Conservation (phyloP, 2,888 invertebrate genomes). For the Amiota communis region DNA sequence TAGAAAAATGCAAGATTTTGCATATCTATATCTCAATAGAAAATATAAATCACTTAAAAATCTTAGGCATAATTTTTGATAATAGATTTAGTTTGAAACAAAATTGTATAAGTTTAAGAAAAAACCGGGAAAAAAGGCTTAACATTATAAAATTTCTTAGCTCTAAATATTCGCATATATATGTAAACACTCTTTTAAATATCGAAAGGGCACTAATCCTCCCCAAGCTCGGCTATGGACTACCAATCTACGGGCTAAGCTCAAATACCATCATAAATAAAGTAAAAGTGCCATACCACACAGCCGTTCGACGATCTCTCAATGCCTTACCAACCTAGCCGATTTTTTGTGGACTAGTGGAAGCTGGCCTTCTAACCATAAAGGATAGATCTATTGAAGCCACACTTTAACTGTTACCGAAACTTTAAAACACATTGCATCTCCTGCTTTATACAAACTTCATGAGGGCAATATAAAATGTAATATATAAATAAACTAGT, state of each 20-base stretch:
- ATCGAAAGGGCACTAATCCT: conserved; percentile 33
- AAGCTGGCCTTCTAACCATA: conserved; percentile 28
- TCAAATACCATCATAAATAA: conserved; percentile 27
- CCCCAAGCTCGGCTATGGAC: too few relatives aligned
- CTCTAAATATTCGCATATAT: conserved; percentile 29
- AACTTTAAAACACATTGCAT: neutral
- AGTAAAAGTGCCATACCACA: too few relatives aligned
- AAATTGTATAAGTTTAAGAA: conserved; percentile 36
- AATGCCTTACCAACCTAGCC: conserved; percentile 32
- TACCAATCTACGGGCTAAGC: conserved; percentile 36
- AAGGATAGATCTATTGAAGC: too few relatives aligned
- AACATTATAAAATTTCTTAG: conserved; percentile 41
- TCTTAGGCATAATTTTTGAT: conserved; percentile 30
- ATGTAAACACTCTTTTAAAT: too few relatives aligned
- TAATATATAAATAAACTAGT: neutral
- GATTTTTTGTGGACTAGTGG: conserved; percentile 28
- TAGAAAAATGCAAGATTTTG: conserved; percentile 35
- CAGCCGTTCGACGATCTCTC: too few relatives aligned
- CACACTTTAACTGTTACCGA: too few relatives aligned
- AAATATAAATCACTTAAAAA: conserved; percentile 25
- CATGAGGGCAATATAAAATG: neutral
- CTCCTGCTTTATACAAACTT: neutral
- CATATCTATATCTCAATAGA: conserved; percentile 36
- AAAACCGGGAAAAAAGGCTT: conserved; percentile 32
- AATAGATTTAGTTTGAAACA: conserved; percentile 34